These are phyloP conservation scores for Cryptosula pallasiana DNA, from an alignment of 2,888 invertebrate species.

Conservation along the genomic window DNA sequence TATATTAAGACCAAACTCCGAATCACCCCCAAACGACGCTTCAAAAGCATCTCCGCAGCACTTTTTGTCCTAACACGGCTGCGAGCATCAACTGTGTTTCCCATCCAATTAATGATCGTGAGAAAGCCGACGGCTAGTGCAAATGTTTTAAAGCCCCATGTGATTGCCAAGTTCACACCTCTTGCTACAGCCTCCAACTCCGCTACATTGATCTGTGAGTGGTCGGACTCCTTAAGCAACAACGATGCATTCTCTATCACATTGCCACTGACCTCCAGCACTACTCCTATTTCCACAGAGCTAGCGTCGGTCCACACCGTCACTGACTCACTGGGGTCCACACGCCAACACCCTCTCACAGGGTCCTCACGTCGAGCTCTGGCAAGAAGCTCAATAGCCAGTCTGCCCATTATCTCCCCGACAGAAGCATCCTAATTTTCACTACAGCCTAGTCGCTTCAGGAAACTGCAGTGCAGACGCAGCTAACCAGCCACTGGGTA, in stretches of 20 bases:
- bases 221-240: not conserved
- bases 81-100: not conserved
- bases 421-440: not conserved
- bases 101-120: not conserved
- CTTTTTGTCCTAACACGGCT: not conserved
- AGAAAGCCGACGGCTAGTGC: not conserved
- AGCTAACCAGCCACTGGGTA: not conserved
- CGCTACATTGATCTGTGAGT: not conserved
- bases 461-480: not conserved
- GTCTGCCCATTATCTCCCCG: not conserved
- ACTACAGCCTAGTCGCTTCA: not conserved
- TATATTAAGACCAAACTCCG: not conserved
- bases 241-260: constrained; percentile 6
- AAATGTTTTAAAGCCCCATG: not conserved
- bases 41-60: not conserved
- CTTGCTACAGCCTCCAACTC: constrained; percentile 8
- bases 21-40: too few relatives aligned
- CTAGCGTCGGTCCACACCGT: constrained; percentile 5
- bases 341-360: not conserved
- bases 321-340: not conserved
- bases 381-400: not conserved
- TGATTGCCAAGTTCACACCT: constrained; percentile 1
- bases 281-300: not conserved
- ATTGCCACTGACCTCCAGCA: not conserved
- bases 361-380: not conserved